These are phyloP conservation scores for Alfaro cultratus DNA, from an alignment of 2,797 vertebrate species.

Conservation along the genomic window DNA sequence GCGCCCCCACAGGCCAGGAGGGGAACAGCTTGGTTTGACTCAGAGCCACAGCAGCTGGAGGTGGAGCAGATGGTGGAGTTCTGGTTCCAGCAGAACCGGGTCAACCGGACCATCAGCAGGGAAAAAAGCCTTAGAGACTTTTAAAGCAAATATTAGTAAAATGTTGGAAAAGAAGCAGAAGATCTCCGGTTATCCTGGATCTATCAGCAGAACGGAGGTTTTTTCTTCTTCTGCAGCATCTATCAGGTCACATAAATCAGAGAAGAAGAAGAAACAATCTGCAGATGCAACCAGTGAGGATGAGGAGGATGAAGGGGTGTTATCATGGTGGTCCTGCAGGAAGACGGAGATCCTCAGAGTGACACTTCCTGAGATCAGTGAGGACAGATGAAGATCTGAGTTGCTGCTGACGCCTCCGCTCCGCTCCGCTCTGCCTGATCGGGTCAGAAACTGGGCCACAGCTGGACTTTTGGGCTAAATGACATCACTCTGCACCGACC, in stretches of 20 bases:
- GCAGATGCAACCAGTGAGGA: background rate
- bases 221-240: background rate
- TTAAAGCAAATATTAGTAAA: background rate
- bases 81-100: no score
- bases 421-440: constrained; percentile 1
- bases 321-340: background rate
- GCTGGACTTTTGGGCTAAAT: background rate
- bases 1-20: no score
- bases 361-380: constrained; percentile 28
- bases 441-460: background rate
- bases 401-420: background rate
- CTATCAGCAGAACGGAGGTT: background rate
- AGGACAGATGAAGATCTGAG: constrained; percentile 24
- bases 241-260: background rate
- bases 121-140: background rate
- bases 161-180: background rate
- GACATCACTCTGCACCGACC: constrained; percentile 9
- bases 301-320: background rate
- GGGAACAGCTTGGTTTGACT: no score
- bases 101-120: background rate
- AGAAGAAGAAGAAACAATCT: background rate
- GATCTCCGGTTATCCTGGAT: background rate
- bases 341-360: constrained; percentile 14
- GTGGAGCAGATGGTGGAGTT: no score
- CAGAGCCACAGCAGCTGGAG: no score